phyloP scores from a whole-genome alignment of 2,113 vertebrate genomes.

The Epinephelus fuscoguttatus region DNA sequence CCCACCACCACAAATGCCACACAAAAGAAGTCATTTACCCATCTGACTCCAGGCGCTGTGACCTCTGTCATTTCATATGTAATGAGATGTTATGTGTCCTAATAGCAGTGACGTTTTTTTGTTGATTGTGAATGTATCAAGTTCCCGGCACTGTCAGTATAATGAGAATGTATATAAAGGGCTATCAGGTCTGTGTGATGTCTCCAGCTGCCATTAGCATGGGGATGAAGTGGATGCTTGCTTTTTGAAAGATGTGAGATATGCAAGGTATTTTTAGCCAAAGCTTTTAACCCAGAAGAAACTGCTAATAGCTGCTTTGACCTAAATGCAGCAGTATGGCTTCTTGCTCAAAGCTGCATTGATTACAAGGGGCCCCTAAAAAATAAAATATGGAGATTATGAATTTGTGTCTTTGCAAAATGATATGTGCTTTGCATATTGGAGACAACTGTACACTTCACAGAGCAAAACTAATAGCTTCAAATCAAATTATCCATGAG shows the following conservation, averaged over 20 bases:
- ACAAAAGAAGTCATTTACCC: constrained; percentile 74
- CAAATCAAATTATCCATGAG: constrained; percentile 57
- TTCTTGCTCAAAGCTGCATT: neutral
- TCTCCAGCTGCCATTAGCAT: constrained; percentile 75
- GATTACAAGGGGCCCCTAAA: neutral
- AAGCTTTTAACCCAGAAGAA: constrained; percentile 67
- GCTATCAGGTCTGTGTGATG: constrained; percentile 72
- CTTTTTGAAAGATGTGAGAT: constrained; percentile 77
- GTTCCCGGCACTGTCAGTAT: constrained; percentile 52
- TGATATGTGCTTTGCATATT: constrained; percentile 10
- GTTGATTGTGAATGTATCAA: constrained; percentile 69
- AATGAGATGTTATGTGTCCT: constrained; percentile 71
- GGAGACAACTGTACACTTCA: constrained; percentile 16
- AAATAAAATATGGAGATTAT: neutral
- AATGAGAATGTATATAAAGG: constrained; percentile 68
- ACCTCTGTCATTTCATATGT: constrained; percentile 65
- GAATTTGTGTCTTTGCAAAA: constrained; percentile 8
- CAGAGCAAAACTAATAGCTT: constrained; percentile 45
- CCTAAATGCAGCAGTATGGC: constrained; percentile 21
- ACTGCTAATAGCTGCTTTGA: constrained; percentile 50
- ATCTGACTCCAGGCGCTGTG: constrained; percentile 63
- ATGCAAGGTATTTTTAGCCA: constrained; percentile 81
- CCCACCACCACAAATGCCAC: constrained; percentile 10
- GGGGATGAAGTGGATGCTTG: constrained; percentile 68
- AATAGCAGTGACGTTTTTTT: constrained; percentile 53